These are phyloP conservation scores for Andrena marginata DNA, from an alignment of 2,888 invertebrate species.

Conservation along the genomic window DNA sequence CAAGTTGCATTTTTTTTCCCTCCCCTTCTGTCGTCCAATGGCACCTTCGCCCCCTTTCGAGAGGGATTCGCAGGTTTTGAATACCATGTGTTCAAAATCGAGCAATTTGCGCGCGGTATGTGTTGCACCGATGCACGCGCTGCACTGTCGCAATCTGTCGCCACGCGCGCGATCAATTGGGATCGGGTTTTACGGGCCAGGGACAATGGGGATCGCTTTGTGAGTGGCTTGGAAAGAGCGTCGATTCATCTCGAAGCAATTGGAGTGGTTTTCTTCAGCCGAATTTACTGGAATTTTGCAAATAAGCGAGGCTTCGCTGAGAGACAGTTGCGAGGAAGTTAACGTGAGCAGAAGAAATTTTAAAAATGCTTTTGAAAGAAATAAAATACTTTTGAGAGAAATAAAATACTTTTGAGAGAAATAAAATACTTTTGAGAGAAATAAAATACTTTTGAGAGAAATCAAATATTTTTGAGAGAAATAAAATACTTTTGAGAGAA, in stretches of 20 bases:
- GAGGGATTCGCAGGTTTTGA: not conserved
- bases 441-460: not conserved
- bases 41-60: not conserved
- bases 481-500: not conserved
- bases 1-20: not conserved
- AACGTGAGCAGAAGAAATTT: not conserved
- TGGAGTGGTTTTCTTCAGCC: not conserved
- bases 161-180: not conserved
- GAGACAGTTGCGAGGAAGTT: not conserved
- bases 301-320: not conserved
- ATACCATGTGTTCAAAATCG: conserved; percentile 19
- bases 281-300: not conserved
- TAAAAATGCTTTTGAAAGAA: too few relatives aligned
- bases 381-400: not conserved
- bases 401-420: not conserved
- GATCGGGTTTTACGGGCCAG: conserved; percentile 12
- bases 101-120: conserved; percentile 22
- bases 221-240: not conserved
- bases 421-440: too few relatives aligned
- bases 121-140: conserved; percentile 14
- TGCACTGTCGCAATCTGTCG: conserved; percentile 28
- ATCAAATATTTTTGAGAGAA: too few relatives aligned
- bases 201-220: conserved; percentile 1
- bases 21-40: not conserved
- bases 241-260: not conserved